Base-by-base conservation (phyloP, 1,140 invertebrate species). In the Aphaenogaster floridana region DNA sequence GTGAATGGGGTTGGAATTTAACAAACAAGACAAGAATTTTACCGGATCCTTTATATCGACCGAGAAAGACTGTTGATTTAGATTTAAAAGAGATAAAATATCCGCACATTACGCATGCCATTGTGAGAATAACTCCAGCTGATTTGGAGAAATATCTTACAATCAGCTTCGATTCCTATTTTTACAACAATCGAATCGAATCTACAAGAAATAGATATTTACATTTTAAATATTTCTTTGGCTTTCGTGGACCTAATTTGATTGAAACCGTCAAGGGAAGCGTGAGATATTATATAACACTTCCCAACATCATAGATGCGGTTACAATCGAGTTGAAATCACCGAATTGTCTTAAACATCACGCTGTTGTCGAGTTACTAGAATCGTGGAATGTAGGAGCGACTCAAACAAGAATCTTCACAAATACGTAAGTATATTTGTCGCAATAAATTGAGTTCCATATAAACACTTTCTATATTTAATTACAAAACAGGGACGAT, bases 31-130 rank as follows among this genome's bases (percentile, higher is more conserved):
- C 97, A 4, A 95, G 95, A 93, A 95, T 96, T 74, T 90, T 95
- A 21, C 96, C 96, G 21, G 96, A 96, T 66, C 92, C 90, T 57
- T 91, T 88, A 57, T 90, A 94, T 87, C 94, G 96, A 88, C 93
- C 96, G 15, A 96, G 97, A 91, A 96, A 96, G 94, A 94, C 96
- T 39, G 96, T 97, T 0, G 96, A 96, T 13, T 93, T 98, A 3
- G 95, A 97, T 93, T 90, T 98, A 42, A 95, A 96, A 50, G 95
- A 96, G 63, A 88, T 98, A 13, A 96, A 94, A 57, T 94, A 96
- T 88, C 94, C 96, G 2, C 93, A 96, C 36, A 96, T 97, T 94
- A 97, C 97, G 6, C 98, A 98, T 92, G 94, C 98, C 42, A 93
- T 98, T 57, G 94, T 98, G 1, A 96, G 96, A 91, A 96, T 98